phyloP scores from a whole-genome alignment of 2,113 vertebrate genomes.

The Herpailurus yagouaroundi region DNA sequence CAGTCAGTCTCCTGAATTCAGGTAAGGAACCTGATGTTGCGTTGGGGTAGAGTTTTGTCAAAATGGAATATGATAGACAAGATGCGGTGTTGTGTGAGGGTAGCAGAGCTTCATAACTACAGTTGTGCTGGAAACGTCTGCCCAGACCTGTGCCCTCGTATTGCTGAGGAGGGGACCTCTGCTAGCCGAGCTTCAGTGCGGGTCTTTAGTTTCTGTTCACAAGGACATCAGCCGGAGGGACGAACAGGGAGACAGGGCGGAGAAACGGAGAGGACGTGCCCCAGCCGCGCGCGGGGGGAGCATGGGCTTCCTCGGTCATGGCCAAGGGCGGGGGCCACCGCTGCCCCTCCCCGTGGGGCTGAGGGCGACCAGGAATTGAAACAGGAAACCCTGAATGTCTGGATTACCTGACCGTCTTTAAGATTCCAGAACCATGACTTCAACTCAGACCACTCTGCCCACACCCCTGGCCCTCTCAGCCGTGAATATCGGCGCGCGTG shows the following conservation, averaged over 20 bases:
- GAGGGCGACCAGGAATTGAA: background rate
- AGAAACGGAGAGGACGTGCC: background rate
- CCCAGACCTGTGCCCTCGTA: no score
- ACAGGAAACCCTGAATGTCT: background rate
- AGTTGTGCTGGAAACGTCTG: background rate
- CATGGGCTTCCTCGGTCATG: background rate
- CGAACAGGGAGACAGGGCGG: background rate
- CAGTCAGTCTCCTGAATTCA: background rate
- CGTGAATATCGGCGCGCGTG: background rate
- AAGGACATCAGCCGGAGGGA: background rate
- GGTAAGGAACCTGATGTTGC: background rate
- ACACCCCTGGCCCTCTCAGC: background rate
- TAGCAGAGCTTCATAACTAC: background rate
- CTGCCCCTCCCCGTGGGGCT: fast-evolving
- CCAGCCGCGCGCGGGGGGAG: background rate
- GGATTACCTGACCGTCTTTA: background rate
- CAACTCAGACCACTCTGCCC: background rate
- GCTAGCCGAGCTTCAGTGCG: background rate
- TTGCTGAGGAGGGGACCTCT: background rate
- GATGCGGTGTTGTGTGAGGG: background rate
- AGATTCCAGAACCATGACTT: background rate
- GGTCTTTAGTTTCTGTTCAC: background rate
- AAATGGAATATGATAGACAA: background rate
- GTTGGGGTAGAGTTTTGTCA: background rate
- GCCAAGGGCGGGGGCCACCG: fast-evolving